Evolutionary conservation across 92 coral and sea anemone species (phyloP).

Genomic region (Galaxea fascicularis): DNA sequence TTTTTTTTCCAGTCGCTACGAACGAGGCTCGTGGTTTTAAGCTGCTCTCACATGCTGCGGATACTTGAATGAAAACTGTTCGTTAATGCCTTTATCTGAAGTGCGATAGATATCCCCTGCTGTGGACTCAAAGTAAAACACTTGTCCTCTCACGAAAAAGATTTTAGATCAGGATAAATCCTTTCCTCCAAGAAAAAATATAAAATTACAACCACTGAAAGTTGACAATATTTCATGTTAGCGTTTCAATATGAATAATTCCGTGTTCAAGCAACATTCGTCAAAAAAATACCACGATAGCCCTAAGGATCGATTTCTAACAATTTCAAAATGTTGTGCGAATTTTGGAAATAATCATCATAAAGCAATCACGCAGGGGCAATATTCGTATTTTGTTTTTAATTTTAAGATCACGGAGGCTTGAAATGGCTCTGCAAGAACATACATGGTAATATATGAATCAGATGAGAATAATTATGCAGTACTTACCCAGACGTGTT

Average conservation of each 20-base stretch:
- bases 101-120: slow-evolving; percentile 13
- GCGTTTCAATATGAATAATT: slow-evolving; percentile 4
- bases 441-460: not conserved
- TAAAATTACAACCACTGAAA: not conserved
- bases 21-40: slow-evolving; percentile 9
- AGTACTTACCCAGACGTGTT: slow-evolving; percentile 20
- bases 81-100: slow-evolving; percentile 12
- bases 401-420: not conserved
- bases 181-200: not conserved
- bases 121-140: not conserved
- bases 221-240: not conserved
- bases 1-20: not conserved
- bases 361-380: not conserved
- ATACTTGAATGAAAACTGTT: slow-evolving; percentile 19
- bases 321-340: not conserved
- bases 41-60: slow-evolving; percentile 23
- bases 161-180: not conserved
- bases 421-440: not conserved
- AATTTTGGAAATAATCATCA: not conserved
- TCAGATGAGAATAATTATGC: not conserved
- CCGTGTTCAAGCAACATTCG: not conserved
- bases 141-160: not conserved
- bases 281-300: too few species aligned
- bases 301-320: not conserved
- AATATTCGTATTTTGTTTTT: not conserved